A percentile compares a stretch with the other conserved stretches of the same genome.
Evolutionary conservation across 2,113 vertebrate genomes (phyloP).

Genomic region (Pogona vitticeps): DNA sequence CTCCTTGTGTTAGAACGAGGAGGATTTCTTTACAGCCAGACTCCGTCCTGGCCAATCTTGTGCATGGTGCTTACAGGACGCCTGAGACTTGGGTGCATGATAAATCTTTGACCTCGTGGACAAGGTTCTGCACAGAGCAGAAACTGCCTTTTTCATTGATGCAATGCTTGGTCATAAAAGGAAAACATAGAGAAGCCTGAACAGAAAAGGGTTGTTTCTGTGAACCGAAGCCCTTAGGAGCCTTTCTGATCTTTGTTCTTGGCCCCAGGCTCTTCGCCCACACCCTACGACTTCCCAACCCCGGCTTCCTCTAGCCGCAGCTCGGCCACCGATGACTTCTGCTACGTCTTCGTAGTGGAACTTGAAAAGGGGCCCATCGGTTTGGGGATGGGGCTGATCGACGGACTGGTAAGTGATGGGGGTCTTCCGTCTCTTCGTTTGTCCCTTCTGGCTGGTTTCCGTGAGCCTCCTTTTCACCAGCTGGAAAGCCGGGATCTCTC

Average conservation of each 20-base stretch:
- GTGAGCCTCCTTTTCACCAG: neutral
- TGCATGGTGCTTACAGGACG: too few species aligned
- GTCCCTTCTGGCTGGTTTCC: neutral
- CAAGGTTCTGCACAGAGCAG: too few species aligned
- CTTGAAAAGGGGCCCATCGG: constrained; percentile 91
- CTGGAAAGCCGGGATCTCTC: neutral
- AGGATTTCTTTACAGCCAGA: neutral
- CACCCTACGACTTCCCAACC: constrained; percentile 79
- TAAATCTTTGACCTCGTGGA: too few species aligned
- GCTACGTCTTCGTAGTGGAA: constrained; percentile 92
- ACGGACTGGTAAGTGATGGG: constrained; percentile 86
- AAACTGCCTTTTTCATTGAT: too few species aligned
- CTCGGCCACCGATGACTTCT: constrained; percentile 85
- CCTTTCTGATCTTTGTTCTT: too few species aligned
- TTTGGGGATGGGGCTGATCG: constrained; percentile 95
- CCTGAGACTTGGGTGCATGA: too few species aligned
- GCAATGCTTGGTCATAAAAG: neutral
- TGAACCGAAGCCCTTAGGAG: too few species aligned
- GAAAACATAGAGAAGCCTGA: too few species aligned
- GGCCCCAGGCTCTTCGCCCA: constrained; percentile 54
- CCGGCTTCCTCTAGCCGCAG: constrained; percentile 80
- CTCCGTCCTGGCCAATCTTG: too few species aligned
- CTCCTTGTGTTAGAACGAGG: neutral
- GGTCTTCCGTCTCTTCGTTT: fast-evolving
- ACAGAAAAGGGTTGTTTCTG: neutral